Base-by-base conservation (phyloP, 1,140 invertebrate species). In the Yoshiicerus persimilis region DNA sequence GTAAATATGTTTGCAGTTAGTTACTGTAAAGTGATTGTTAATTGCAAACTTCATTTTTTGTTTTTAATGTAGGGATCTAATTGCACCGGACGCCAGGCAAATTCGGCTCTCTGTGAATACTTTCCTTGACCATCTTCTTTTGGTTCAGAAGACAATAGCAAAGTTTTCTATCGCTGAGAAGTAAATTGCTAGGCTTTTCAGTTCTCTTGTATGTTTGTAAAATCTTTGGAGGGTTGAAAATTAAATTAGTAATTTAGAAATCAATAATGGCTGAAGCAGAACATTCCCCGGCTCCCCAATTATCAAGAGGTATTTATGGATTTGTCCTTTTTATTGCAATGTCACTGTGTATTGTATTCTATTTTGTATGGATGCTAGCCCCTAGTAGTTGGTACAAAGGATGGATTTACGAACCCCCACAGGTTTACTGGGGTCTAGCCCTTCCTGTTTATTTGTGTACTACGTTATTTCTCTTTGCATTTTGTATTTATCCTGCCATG, bases 401-500 rank as follows among this genome's bases (percentile, higher is more conserved):
- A 96, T 89, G 96, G 96, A 25, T 92, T 97, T 66, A 96, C 95
- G 5, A 98, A 97, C 92, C 95, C 92, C 96, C 97, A 3, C 95
- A 97, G 91, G 96, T 96, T 91, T 97, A 98, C 92, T 98, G 97
- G 96, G 96, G 96, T 6, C 93, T 97, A 20, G 96, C 96, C 75
- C 93, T 98, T 83, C 97, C 97, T 2, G 94, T 97, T 75, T 96
- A 96, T 92, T 93, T 95, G 66, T 93, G 96, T 86, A 94, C 95
- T 9, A 94, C 94, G 1, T 92, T 97, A 0, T 94, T 95, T 36
- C 92, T 96, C 27, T 96, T 97, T 93, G 96, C 95, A 25, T 95
- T 97, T 91, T 92, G 96, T 75, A 95, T 98, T 89, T 98, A 98
- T 93, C 96, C 97, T 16, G 95, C 96, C 88, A 94, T 97, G 25